Percentiles rank a stretch among this genome's conserved stretches.
These are phyloP conservation scores for Cylas formicarius DNA, from an alignment of 1,140 invertebrate species.

Conservation along the genomic window DNA sequence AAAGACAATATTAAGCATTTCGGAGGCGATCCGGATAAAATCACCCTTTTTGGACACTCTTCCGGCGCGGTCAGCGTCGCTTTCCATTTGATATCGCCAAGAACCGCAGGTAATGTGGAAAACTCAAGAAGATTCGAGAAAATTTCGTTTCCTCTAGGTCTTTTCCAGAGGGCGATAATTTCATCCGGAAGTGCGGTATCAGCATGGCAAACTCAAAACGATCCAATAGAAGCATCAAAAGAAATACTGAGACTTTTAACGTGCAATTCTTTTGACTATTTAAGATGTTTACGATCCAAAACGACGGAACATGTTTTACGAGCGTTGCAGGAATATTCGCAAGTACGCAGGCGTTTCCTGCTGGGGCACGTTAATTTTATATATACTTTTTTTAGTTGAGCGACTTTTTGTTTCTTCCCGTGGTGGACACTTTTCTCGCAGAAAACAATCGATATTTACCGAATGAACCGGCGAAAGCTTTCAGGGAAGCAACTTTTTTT, in stretches of 20 bases:
- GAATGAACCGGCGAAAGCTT: slow-evolving; percentile 41
- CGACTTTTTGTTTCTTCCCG: slow-evolving; percentile 48
- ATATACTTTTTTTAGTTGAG: slow-evolving; percentile 43
- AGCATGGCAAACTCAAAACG: slow-evolving; percentile 49
- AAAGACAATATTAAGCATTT: slow-evolving; percentile 62
- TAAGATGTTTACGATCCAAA: slow-evolving; percentile 59
- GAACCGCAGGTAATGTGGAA: slow-evolving; percentile 47
- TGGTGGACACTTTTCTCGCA: slow-evolving; percentile 51
- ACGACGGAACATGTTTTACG: slow-evolving; percentile 48
- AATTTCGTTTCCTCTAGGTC: slow-evolving; percentile 39
- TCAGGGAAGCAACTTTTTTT: slow-evolving; percentile 42
- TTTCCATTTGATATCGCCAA: slow-evolving; percentile 53
- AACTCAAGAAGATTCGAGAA: background rate
- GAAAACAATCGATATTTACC: slow-evolving; percentile 50
- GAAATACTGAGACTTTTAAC: slow-evolving; percentile 49
- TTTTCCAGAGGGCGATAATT: slow-evolving; percentile 62
- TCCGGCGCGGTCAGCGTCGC: slow-evolving; percentile 55
- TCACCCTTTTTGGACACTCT: slow-evolving; percentile 66
- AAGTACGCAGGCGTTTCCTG: slow-evolving; percentile 40
- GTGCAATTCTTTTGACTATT: slow-evolving; percentile 40
- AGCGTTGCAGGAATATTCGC: slow-evolving; percentile 51
- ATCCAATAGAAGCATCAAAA: slow-evolving; percentile 50
- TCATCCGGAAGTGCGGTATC: slow-evolving; percentile 64
- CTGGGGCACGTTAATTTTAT: slow-evolving; percentile 8
- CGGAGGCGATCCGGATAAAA: slow-evolving; percentile 59